Conservation (phyloP, 1,140 invertebrate species). For the Pseudomyrmex gracilis region DNA sequence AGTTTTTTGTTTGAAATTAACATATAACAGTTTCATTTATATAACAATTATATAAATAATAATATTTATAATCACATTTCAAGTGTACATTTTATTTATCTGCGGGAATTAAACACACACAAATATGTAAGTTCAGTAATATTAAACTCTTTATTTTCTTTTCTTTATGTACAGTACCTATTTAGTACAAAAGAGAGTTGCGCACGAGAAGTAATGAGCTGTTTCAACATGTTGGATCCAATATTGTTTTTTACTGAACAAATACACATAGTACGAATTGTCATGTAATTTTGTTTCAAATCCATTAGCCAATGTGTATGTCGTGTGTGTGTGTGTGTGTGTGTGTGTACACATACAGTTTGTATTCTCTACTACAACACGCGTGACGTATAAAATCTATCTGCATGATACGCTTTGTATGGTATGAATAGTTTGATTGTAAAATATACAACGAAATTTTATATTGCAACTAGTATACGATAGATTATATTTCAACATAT, state of each 20-base stretch:
- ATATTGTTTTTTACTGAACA: constrained; percentile 28
- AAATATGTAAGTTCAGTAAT: constrained; percentile 62
- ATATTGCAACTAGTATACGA: neutral
- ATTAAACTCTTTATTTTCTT: constrained; percentile 74
- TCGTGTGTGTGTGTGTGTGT: neutral
- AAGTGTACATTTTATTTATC: too few species aligned
- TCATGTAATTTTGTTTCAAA: constrained; percentile 12
- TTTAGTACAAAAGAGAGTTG: constrained; percentile 73
- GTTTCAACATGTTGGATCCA: constrained; percentile 27
- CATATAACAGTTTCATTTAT: too few species aligned
- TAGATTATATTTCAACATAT: neutral
- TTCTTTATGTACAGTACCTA: constrained; percentile 71
- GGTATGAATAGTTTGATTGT: constrained; percentile 22
- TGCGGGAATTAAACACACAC: too few species aligned
- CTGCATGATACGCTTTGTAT: neutral
- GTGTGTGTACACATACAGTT: constrained; percentile 12
- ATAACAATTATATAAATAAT: too few species aligned
- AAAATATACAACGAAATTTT: constrained; percentile 52
- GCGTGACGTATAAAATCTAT: constrained; percentile 61
- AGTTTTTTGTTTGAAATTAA: too few species aligned
- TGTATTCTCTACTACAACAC: constrained; percentile 28
- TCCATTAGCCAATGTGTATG: constrained; percentile 8
- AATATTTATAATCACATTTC: too few species aligned
- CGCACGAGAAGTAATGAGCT: constrained; percentile 59
- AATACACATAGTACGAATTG: constrained; percentile 25